Evolutionary conservation across 1,140 invertebrate genomes (phyloP).

Genomic region (Brachionus manjavacas): DNA sequence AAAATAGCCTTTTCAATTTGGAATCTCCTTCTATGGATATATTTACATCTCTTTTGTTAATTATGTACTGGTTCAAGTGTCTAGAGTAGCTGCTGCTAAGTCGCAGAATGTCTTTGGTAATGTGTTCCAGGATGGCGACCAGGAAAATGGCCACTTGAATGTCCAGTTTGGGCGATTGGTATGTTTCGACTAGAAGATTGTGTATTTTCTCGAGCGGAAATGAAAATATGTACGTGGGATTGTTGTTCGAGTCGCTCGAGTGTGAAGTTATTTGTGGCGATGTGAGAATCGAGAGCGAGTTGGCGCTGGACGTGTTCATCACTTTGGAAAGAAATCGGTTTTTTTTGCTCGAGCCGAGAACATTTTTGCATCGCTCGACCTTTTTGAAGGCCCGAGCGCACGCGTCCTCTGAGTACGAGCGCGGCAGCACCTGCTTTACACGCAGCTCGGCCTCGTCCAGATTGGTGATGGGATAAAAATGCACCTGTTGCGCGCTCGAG

Average conservation of each 20-base stretch:
- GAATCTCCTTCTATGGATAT: conserved; percentile 19
- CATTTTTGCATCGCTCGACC: conserved; percentile 6
- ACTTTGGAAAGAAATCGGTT: neutral
- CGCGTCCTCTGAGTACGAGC: neutral
- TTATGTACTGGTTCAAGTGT: neutral
- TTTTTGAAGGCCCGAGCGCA: neutral
- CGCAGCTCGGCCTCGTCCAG: conserved; percentile 19
- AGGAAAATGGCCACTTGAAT: conserved; percentile 20
- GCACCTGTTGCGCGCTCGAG: neutral
- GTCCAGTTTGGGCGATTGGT: conserved; percentile 8
- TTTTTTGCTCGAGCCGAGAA: conserved; percentile 10
- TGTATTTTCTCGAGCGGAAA: conserved; percentile 12
- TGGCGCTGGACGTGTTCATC: neutral
- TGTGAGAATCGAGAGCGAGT: neutral
- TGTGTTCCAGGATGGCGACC: conserved; percentile 9
- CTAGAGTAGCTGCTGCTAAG: conserved; percentile 1
- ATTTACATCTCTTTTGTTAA: conserved; percentile 32
- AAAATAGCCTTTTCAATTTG: conserved; percentile 29
- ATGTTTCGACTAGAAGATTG: neutral
- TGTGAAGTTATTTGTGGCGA: neutral
- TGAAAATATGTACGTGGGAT: conserved; percentile 1
- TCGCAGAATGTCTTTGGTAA: conserved; percentile 6
- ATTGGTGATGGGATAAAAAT: conserved; percentile 32
- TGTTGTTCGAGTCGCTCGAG: neutral
- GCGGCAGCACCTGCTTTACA: neutral